Conservation (phyloP, 2,888 invertebrate species). For the Leptarthrus brevirostris region DNA sequence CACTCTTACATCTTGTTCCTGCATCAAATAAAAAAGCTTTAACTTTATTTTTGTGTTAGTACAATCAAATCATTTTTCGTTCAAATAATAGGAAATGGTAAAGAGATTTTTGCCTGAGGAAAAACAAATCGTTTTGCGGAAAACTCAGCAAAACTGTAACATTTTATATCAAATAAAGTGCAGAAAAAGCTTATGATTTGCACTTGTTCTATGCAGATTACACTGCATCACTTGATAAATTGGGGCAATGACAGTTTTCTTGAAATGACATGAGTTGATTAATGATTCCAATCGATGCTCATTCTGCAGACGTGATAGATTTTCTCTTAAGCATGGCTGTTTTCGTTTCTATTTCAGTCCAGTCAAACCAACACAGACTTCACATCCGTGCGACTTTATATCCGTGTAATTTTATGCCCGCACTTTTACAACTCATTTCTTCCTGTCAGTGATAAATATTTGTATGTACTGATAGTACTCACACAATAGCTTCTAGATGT, state of each 20-base stretch:
- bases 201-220: constrained; percentile 50
- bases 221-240: constrained; percentile 53
- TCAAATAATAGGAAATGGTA: too few relatives aligned
- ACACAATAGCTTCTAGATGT: background rate
- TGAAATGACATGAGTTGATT: constrained; percentile 53
- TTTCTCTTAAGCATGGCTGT: constrained; percentile 40
- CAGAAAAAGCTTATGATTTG: constrained; percentile 28
- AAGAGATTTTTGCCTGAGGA: too few relatives aligned
- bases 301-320: constrained; percentile 47
- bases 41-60: too few relatives aligned
- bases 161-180: constrained; percentile 3
- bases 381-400: constrained; percentile 24
- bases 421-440: constrained; percentile 49
- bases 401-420: too few relatives aligned
- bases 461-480: constrained; percentile 45
- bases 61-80: too few relatives aligned
- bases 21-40: too few relatives aligned
- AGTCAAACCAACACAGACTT: background rate
- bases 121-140: too few relatives aligned
- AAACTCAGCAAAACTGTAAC: too few relatives aligned
- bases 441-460: constrained; percentile 49
- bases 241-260: constrained; percentile 54
- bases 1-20: too few relatives aligned
- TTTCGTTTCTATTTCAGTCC: background rate
- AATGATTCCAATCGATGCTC: constrained; percentile 54